Evolutionary conservation across 2,888 invertebrate genomes (phyloP).

Genomic region (Melanostoma mellinum): DNA sequence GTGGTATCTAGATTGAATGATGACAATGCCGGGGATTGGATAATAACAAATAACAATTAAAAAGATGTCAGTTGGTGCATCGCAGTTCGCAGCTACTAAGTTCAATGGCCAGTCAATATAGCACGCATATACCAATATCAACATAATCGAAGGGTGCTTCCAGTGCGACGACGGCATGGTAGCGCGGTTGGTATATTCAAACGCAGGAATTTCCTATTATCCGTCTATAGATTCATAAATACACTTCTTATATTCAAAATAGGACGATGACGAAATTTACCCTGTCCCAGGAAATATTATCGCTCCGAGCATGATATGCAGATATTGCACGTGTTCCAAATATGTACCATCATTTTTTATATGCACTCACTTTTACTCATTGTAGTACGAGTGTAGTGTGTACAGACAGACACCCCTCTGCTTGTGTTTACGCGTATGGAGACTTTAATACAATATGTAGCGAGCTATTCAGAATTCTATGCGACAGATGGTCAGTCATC

Average conservation of each 20-base stretch:
- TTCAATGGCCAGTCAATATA: slow-evolving; percentile 68
- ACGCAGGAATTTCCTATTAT: slow-evolving; percentile 46
- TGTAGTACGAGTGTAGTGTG: too few species aligned
- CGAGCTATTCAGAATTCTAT: slow-evolving; percentile 64
- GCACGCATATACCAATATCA: neutral
- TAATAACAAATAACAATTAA: slow-evolving; percentile 58
- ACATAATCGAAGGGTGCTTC: slow-evolving; percentile 30
- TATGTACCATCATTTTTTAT: slow-evolving; percentile 54
- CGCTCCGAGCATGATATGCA: slow-evolving; percentile 71
- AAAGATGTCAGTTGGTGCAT: slow-evolving; percentile 71
- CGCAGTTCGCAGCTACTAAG: slow-evolving; percentile 32
- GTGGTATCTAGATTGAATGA: slow-evolving; percentile 46
- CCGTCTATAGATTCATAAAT: slow-evolving; percentile 38
- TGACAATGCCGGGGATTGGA: slow-evolving; percentile 45
- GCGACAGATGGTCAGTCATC: slow-evolving; percentile 73
- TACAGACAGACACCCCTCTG: slow-evolving; percentile 27
- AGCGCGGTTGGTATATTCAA: neutral
- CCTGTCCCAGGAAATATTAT: slow-evolving; percentile 59
- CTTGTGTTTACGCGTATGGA: slow-evolving; percentile 19
- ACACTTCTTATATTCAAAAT: slow-evolving; percentile 18
- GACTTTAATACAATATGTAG: slow-evolving; percentile 63
- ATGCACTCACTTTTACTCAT: slow-evolving; percentile 23
- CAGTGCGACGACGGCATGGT: slow-evolving; percentile 4
- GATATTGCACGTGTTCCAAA: slow-evolving; percentile 72
- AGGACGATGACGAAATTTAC: slow-evolving; percentile 36